A percentile compares a stretch with the other conserved stretches of the same genome.
These are phyloP conservation scores for Phyllotis vaccarum DNA, from an alignment of 2,797 vertebrate genomes.

Conservation along the genomic window DNA sequence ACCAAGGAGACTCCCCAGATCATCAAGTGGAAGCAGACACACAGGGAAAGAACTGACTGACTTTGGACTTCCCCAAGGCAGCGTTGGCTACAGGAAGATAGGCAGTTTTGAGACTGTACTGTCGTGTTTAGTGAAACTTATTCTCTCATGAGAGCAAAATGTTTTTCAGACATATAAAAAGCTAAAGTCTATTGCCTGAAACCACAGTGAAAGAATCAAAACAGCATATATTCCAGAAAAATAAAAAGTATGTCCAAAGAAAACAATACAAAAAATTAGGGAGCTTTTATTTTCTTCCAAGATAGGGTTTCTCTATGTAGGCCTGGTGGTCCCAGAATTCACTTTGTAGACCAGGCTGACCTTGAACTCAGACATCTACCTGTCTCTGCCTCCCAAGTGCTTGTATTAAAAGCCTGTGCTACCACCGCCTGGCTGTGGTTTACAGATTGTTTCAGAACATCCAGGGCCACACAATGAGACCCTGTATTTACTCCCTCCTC, in stretches of 20 bases:
- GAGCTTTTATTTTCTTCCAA: background rate
- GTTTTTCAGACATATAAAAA: conserved; percentile 22
- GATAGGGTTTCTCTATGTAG: background rate
- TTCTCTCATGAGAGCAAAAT: background rate
- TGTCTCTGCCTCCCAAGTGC: background rate
- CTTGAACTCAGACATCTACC: background rate
- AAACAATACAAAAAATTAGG: conserved; percentile 34
- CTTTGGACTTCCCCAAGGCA: background rate
- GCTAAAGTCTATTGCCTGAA: background rate
- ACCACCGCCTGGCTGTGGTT: background rate
- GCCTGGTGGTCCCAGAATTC: background rate
- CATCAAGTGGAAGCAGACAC: background rate
- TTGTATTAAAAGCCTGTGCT: background rate
- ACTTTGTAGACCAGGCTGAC: background rate
- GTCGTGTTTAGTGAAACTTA: background rate
- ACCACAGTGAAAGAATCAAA: background rate
- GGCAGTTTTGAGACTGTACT: background rate
- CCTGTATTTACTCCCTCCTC: background rate
- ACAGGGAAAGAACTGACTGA: background rate
- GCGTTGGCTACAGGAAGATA: background rate
- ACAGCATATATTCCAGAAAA: background rate
- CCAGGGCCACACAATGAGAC: background rate
- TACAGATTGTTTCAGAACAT: background rate
- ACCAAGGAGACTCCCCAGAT: background rate
- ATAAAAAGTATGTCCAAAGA: background rate